Evolutionary conservation across 2,888 invertebrate species (phyloP), one percentile per base, ranked within the genome.

Genomic region (Gymnoscelis rufifasciata): DNA sequence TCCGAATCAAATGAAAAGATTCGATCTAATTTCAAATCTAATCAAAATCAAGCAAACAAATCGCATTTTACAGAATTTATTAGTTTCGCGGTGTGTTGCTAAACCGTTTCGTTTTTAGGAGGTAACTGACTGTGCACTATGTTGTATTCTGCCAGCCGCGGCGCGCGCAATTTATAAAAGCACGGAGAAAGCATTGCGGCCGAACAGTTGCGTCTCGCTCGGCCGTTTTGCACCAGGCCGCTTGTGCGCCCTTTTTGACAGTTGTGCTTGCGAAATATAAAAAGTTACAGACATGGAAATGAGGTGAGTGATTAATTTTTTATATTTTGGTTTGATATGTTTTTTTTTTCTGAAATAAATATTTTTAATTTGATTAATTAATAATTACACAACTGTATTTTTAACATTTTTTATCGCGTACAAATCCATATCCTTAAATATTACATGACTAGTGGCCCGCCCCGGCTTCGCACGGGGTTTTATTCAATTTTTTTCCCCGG

Each of bases 171-270:
- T 76, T 83, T 87, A 88, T 88, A 88, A 83, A 35, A 84, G 80
- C 67, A 69, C 50, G 72, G 87, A 81, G 87, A 88, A 87, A 87
- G 87, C 83, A 73, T 73, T 62, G 64, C 70, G 71, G 55, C 43
- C 72, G 68, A 76, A 76, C 78, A 78, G 78, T 76, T 63, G 62
- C 58, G 66, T 62, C 62, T 58, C 64, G 63, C 53, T 55, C 64
- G 68, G 62, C 65, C 62, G 55, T 36, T 36, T 63, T 56, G 59
- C 61, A 62, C 70, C 64, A 58, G 64, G 66, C 52, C 47, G 41
- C 65, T 62, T 65, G 68, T 71, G 71, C 78, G 80, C 71, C 74
- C 68, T 71, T 78, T 75, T 75, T 66, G 64, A 66, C 61, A 66
- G 81, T 80, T 76, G 76, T 75, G 65, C 66, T 65, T 71, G 57